Evolutionary conservation across 2,797 vertebrate species (phyloP), one percentile per base, ranked within the genome.

Genomic region (Kryptopterus vitreolus): DNA sequence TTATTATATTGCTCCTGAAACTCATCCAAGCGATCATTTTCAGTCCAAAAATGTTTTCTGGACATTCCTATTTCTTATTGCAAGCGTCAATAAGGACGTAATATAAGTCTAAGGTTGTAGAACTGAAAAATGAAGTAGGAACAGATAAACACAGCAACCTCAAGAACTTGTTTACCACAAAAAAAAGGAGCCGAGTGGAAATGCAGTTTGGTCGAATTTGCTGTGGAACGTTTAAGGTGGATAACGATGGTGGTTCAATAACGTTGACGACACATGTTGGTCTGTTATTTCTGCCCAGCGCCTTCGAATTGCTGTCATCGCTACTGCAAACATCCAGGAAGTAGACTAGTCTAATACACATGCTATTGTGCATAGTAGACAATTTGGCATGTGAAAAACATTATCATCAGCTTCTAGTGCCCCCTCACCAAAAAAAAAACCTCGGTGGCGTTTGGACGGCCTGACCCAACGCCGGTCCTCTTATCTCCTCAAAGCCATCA

Each of bases 401-500:
- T 52, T 16, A 65, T 5, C 50, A 20, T 66, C 76, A 68, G 22
- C 55, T 31, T 55, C 0, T 35, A 46, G 8, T 35, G 16, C 24
- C 5, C n/a, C n/a, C n/a, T n/a, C n/a, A n/a, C n/a, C n/a, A n/a
- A n/a, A n/a, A n/a, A n/a, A n/a, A n/a, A n/a, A n/a, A n/a, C n/a
- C n/a, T n/a, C 22, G n/a, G 33, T 29, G 35, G n/a, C 65, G 35
- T 58, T 50, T 58, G 31, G 73, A 65, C 26, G 52, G 62, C 29
- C 35, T 16, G 48, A 66, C 35, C 35, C 50, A 75, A 16, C 16
- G 11, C 24, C 15, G 31, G 11, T 12, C 16, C 38, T 87, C 81
- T 89, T 90, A 90, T 92, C 90, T 81, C 59, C 61, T 68, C 79
- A 63, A 82, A 84, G 86, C 85, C 86, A 87, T 91, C 92, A 90